Conservation (phyloP, 2,113 vertebrate species). For the Nothocercus julius region DNA sequence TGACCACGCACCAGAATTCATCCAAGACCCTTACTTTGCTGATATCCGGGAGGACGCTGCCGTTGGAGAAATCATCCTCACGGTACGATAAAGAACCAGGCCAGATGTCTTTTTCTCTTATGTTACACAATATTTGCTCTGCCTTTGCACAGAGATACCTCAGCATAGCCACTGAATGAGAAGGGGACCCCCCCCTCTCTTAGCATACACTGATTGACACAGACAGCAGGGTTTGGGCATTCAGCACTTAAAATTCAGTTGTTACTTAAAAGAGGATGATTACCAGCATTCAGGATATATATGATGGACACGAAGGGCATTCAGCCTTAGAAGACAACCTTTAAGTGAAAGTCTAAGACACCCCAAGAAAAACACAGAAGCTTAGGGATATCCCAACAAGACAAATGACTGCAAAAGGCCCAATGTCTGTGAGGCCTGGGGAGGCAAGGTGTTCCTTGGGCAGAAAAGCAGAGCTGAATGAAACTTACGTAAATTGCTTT, state of each 20-base stretch:
- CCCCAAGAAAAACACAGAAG: neutral
- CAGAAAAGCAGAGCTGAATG: neutral
- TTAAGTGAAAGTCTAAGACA: neutral
- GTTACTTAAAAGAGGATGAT: neutral
- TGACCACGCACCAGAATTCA: constrained; percentile 88
- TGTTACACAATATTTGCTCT: neutral
- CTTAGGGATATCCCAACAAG: neutral
- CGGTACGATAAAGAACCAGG: constrained; percentile 70
- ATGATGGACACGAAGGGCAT: neutral
- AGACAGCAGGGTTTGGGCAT: neutral
- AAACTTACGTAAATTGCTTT: neutral
- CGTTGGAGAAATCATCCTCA: constrained; percentile 85
- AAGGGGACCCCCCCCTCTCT: neutral
- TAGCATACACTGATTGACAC: neutral
- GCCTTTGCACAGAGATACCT: neutral
- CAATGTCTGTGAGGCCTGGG: neutral
- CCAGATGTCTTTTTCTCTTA: neutral
- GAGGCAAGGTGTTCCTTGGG: neutral
- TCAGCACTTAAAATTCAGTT: neutral
- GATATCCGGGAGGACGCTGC: constrained; percentile 84
- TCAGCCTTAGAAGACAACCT: neutral
- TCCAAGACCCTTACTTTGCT: constrained; percentile 76
- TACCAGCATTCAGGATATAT: neutral
- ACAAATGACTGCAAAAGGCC: neutral
- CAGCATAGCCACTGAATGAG: neutral